These are phyloP conservation scores for Trichacis sp. DNA, from an alignment of 2,888 invertebrate species.

Conservation along the genomic window DNA sequence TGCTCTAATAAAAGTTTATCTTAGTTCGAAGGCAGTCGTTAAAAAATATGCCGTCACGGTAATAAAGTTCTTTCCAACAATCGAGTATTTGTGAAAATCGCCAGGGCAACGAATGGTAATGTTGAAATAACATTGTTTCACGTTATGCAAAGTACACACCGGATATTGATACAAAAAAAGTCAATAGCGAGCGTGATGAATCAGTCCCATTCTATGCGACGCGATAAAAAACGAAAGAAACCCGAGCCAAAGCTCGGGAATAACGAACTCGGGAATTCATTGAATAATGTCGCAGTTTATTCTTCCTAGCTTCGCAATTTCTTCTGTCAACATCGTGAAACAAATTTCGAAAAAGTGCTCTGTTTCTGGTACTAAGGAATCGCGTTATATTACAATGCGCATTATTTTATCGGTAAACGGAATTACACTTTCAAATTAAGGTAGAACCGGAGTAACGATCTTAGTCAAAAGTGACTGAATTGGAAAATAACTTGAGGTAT, in stretches of 20 bases:
- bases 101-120: background rate
- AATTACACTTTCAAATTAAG: background rate
- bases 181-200: conserved; percentile 2
- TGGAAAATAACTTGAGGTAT: no score
- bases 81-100: conserved; percentile 1
- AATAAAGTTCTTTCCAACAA: no score
- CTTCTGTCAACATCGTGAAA: background rate
- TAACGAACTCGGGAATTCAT: conserved; percentile 1
- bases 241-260: background rate
- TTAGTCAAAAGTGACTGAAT: no score
- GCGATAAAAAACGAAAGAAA: conserved; percentile 1
- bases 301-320: background rate
- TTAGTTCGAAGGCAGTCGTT: no score
- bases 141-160: conserved; percentile 5
- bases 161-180: conserved; percentile 6
- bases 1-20: no score
- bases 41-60: no score
- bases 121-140: conserved; percentile 1
- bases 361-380: background rate
- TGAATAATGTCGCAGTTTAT: background rate
- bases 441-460: no score
- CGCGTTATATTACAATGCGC: background rate
- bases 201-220: background rate
- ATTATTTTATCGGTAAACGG: background rate
- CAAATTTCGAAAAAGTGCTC: background rate